Evolutionary conservation across 2,113 vertebrate genomes (phyloP), one percentile per base, ranked within the genome.

Genomic region (Brachypteracias leptosomus): DNA sequence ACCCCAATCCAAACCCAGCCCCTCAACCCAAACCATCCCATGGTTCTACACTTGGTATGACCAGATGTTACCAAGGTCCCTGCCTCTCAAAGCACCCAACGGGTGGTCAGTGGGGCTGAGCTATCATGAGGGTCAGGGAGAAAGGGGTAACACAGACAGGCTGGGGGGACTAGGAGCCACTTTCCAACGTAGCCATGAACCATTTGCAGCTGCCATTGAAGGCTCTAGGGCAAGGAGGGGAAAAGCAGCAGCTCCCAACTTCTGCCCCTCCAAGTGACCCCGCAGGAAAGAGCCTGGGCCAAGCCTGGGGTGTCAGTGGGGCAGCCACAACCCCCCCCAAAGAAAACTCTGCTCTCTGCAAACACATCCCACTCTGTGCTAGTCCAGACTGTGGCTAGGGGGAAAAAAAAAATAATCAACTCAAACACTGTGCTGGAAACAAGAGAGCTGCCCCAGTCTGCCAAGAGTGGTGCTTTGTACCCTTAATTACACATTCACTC

Each of bases 401-500:
- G 28, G 8, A 55, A 15, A 35, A 22, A 54, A 57, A 24, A 31
- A 77, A 68, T 28, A 77, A 68, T 28, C 49, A 49, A 65, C 40
- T 40, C n/a, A 79, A 90, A 90, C 5, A 51, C 89, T 89, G 72
- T 22, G 70, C 75, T 79, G 73, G 44, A 82, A 77, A 70, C 55
- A 85, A 93, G 90, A 78, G 58, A 84, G 92, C 66, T 89, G 55
- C 13, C 74, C 80, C 80, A 80, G 90, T 70, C n/a, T 88, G 88
- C 93, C 91, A 92, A 82, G 92, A 87, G 86, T 13, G 66, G 72
- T 22, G 66, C 89, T 83, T 52, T 91, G 89, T 88, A 55, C 63
- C 86, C 85, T 89, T 90, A 82, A 95, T 85, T 82, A 70, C 78
- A 88, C 72, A 95, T 59, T 87, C 94, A 73, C 68, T 90, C 51